A percentile compares a stretch with the other conserved stretches of the same genome.
Evolutionary conservation across 2,797 vertebrate species (phyloP).

Genomic region (Eidolon dupreanum): DNA sequence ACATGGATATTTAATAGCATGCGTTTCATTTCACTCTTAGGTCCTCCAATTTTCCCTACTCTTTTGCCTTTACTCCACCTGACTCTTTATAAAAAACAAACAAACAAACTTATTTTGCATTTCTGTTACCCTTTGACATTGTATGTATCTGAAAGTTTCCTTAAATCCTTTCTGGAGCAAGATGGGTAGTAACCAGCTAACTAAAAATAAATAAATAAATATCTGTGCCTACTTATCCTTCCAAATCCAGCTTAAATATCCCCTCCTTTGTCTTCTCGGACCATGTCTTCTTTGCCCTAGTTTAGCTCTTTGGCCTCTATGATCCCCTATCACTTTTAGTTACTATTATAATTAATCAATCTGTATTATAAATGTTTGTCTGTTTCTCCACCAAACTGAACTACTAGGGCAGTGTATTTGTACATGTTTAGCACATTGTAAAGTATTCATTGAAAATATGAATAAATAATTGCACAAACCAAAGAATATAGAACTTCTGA

Average conservation of each 20-base stretch:
- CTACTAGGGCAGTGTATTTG: neutral
- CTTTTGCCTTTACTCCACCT: neutral
- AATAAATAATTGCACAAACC: neutral
- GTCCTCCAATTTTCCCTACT: neutral
- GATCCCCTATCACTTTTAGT: neutral
- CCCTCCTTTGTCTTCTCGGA: neutral
- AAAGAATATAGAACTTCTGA: neutral
- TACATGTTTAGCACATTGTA: neutral
- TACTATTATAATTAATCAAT: neutral
- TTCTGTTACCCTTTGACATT: neutral
- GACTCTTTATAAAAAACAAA: neutral
- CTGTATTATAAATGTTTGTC: neutral
- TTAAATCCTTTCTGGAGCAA: neutral
- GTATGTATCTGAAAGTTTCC: neutral
- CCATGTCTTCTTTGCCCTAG: neutral
- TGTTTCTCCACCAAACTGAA: neutral
- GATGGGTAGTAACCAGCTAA: neutral
- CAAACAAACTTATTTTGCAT: neutral
- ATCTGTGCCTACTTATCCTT: neutral
- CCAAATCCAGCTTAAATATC: neutral
- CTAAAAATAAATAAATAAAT: neutral
- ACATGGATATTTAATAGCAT: neutral
- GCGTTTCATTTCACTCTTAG: neutral
- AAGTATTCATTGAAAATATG: neutral
- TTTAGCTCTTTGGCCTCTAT: neutral